A percentile compares a stretch with the other conserved stretches of the same genome.
phyloP scores from a whole-genome alignment of 2,113 vertebrate species.

The Guaruba guarouba region DNA sequence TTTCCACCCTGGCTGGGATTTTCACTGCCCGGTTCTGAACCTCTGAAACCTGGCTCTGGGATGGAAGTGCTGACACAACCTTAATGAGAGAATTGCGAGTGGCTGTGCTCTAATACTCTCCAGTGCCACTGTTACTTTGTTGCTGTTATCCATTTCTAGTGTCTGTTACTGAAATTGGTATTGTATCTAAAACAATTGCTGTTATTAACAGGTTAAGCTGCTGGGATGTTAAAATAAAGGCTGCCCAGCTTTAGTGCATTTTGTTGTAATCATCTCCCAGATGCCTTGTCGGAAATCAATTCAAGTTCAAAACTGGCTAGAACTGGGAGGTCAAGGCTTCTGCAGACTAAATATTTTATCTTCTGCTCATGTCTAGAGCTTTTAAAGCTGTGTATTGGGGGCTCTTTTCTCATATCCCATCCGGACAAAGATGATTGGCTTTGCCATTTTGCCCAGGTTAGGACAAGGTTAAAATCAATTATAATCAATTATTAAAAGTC shows the following conservation, averaged over 20 bases:
- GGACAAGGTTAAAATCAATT: constrained; percentile 92
- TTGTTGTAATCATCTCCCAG: constrained; percentile 95
- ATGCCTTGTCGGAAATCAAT: constrained; percentile 97
- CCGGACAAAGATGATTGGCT: constrained; percentile 82
- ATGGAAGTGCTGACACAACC: background rate
- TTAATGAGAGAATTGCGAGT: background rate
- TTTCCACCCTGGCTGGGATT: background rate
- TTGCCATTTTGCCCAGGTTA: constrained; percentile 85
- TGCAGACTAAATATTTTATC: constrained; percentile 96
- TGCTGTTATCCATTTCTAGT: constrained; percentile 58
- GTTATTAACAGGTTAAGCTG: constrained; percentile 85
- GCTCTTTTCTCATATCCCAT: constrained; percentile 80
- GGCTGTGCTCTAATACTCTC: background rate
- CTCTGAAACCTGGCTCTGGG: background rate
- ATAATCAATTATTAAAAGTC: constrained; percentile 93
- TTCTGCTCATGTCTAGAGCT: constrained; percentile 88
- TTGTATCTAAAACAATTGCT: constrained; percentile 80
- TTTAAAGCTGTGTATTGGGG: constrained; percentile 85
- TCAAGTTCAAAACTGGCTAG: constrained; percentile 88
- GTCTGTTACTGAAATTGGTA: constrained; percentile 72
- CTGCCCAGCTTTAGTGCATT: constrained; percentile 91
- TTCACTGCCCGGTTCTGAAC: background rate
- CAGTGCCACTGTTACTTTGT: background rate
- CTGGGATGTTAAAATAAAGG: constrained; percentile 83
- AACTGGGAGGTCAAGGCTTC: constrained; percentile 90